Evolutionary conservation across 2,888 invertebrate genomes (phyloP).

Genomic region (Crematogaster levior): DNA sequence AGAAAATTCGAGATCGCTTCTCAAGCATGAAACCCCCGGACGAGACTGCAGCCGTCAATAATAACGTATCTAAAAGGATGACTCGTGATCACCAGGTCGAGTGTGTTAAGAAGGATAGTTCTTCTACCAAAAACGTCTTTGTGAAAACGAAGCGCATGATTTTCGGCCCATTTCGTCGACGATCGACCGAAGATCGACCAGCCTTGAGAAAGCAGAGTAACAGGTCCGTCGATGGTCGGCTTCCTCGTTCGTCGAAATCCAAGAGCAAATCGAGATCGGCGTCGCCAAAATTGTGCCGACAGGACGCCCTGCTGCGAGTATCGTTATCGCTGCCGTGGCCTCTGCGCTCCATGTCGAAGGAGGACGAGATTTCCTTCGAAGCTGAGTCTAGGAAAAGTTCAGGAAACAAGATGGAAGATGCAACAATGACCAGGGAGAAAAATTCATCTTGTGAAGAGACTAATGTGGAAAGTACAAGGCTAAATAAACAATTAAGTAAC

Average conservation of each 20-base stretch:
- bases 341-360: constrained; percentile 60
- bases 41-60: not conserved
- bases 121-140: constrained; percentile 88
- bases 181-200: constrained; percentile 61
- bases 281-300: constrained; percentile 66
- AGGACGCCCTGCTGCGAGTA: constrained; percentile 59
- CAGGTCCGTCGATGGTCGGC: constrained; percentile 1
- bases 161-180: constrained; percentile 90
- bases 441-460: not conserved
- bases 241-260: constrained; percentile 38
- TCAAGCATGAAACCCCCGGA: not conserved
- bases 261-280: constrained; percentile 68
- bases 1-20: not conserved
- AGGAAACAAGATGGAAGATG: constrained; percentile 7
- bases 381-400: constrained; percentile 28
- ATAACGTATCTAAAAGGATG: not conserved
- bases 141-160: constrained; percentile 93
- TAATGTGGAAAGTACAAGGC: not conserved
- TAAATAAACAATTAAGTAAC: not conserved
- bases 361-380: constrained; percentile 42
- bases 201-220: constrained; percentile 45
- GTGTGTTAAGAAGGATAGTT: constrained; percentile 38
- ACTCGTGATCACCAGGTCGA: not conserved
- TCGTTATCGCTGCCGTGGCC: constrained; percentile 69
- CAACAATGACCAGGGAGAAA: not conserved